These are phyloP conservation scores for Pterophyllum scalare DNA, from an alignment of 2,113 vertebrate species.

Conservation along the genomic window DNA sequence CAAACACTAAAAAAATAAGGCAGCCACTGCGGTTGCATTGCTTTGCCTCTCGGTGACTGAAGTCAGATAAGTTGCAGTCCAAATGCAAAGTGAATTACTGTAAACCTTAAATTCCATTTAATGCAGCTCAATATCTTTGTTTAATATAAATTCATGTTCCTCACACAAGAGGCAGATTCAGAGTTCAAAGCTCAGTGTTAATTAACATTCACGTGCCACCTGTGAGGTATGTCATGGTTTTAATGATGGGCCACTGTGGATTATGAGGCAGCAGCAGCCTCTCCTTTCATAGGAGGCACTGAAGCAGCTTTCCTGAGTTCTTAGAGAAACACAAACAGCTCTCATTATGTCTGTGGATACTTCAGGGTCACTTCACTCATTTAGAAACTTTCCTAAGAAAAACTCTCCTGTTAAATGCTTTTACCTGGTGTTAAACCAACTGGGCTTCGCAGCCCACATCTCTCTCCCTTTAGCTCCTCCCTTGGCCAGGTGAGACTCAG, in stretches of 20 bases:
- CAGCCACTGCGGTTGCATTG: neutral
- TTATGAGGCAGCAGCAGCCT: neutral
- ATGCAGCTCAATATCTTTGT: too few species aligned
- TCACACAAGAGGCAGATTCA: neutral
- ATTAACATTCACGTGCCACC: neutral
- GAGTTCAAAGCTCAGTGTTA: neutral
- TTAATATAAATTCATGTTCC: neutral
- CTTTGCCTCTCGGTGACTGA: neutral
- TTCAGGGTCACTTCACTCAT: too few species aligned
- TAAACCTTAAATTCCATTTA: too few species aligned
- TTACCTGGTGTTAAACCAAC: constrained; percentile 30
- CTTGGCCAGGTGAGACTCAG: constrained; percentile 39
- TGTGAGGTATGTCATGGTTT: neutral
- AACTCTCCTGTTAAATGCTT: neutral
- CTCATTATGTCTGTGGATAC: too few species aligned
- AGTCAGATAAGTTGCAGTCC: neutral
- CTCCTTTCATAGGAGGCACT: neutral
- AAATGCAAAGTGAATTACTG: neutral
- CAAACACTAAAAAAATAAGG: neutral
- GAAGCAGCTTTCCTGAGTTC: too few species aligned
- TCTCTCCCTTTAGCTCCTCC: neutral
- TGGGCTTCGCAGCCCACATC: neutral
- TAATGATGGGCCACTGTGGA: neutral
- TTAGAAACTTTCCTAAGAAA: too few species aligned
- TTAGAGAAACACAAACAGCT: too few species aligned